Percentiles rank a stretch among this genome's conserved stretches.
These are phyloP conservation scores for Semnopithecus entellus DNA, from an alignment of 2,113 vertebrate species.

Conservation along the genomic window DNA sequence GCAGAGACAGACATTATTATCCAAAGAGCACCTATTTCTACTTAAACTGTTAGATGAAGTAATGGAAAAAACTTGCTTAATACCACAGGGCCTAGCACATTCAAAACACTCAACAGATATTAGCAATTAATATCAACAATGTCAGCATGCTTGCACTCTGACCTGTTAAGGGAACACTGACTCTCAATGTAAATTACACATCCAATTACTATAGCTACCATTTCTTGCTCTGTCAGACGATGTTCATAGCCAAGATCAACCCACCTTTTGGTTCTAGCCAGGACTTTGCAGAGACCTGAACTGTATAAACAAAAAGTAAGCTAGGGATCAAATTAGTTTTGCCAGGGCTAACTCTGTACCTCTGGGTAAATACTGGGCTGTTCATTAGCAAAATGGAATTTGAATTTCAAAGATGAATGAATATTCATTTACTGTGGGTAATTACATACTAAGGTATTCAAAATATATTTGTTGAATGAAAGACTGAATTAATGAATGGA, in stretches of 20 bases:
- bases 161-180: neutral
- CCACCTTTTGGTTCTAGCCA: neutral
- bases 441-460: slow-evolving; percentile 67
- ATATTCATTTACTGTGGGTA: slow-evolving; percentile 73
- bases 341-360: slow-evolving; percentile 44
- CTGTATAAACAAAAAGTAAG: slow-evolving; percentile 35
- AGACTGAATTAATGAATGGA: slow-evolving; percentile 68
- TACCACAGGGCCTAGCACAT: neutral
- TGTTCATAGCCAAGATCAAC: neutral
- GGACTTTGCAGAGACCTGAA: slow-evolving; percentile 28
- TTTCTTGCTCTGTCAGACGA: neutral
- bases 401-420: slow-evolving; percentile 76
- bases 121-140: neutral
- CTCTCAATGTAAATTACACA: neutral
- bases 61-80: neutral
- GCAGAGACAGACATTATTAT: neutral
- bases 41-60: neutral
- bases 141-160: neutral
- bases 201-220: neutral
- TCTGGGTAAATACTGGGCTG: slow-evolving; percentile 58
- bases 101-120: neutral
- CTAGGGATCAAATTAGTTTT: slow-evolving; percentile 59
- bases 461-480: slow-evolving; percentile 72
- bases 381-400: slow-evolving; percentile 69
- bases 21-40: neutral